phyloP scores from a whole-genome alignment of 2,888 invertebrate genomes.

The Leptura quadrifasciata region DNA sequence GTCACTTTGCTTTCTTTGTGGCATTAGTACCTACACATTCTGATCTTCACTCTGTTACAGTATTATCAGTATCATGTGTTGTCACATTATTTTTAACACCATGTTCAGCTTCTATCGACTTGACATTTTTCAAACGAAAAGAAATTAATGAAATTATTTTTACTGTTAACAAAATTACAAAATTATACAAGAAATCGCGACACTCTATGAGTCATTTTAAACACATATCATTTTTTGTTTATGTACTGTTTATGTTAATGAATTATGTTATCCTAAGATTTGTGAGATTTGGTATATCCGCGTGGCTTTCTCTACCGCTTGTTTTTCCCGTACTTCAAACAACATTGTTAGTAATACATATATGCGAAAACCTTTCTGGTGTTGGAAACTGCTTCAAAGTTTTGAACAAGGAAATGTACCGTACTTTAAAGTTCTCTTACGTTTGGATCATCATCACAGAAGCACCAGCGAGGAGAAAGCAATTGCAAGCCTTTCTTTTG shows the following conservation, averaged over 20 bases:
- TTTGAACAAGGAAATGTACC: neutral
- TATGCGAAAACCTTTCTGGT: neutral
- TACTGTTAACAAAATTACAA: neutral
- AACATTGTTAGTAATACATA: neutral
- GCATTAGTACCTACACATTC: too few relatives aligned
- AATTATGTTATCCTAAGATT: too few relatives aligned
- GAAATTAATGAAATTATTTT: neutral
- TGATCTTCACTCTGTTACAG: too few relatives aligned
- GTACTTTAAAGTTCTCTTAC: neutral
- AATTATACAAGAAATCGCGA: neutral
- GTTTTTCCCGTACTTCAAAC: neutral
- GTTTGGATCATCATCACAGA: neutral
- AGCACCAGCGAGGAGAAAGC: neutral
- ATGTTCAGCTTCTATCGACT: neutral
- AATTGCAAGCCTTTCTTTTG: neutral
- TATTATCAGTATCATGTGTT: too few relatives aligned
- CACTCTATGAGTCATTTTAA: neutral
- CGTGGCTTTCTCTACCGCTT: neutral
- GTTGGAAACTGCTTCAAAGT: neutral
- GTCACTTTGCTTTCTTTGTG: too few relatives aligned
- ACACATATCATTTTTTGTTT: neutral
- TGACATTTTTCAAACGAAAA: neutral
- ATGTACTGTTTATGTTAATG: neutral
- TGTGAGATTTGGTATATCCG: too few relatives aligned
- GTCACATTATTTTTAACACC: neutral